These are phyloP conservation scores for Tapirus indicus DNA, from an alignment of 2,797 vertebrate genomes.

Conservation along the genomic window DNA sequence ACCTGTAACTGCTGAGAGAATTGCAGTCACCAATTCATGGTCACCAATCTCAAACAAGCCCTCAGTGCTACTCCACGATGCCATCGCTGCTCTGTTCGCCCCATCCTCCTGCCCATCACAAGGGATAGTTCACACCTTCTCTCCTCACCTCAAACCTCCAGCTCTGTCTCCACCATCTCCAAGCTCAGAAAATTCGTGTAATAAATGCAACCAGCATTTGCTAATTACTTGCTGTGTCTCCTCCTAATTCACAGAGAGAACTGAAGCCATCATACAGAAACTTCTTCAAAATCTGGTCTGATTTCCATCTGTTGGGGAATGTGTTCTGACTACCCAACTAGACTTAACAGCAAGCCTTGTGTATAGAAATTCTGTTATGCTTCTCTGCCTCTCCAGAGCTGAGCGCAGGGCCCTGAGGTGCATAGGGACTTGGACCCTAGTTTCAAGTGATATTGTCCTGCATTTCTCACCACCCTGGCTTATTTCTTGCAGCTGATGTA, in stretches of 20 bases:
- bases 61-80: neutral
- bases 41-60: neutral
- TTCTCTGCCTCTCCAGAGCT: neutral
- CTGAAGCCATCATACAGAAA: neutral
- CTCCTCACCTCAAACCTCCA: neutral
- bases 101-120: neutral
- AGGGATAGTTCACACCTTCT: neutral
- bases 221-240: neutral
- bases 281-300: neutral
- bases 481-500: constrained; percentile 89
- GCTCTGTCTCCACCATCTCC: neutral
- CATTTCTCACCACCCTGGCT: constrained; percentile 6
- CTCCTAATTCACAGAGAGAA: neutral
- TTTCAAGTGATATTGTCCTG: neutral
- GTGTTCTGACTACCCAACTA: neutral
- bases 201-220: neutral
- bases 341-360: neutral
- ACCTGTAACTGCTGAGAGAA: neutral
- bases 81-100: neutral
- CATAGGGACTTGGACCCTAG: neutral
- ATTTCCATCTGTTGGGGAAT: neutral
- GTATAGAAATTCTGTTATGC: neutral
- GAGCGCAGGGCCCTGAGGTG: neutral
- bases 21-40: neutral
- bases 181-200: neutral